Base-by-base conservation (phyloP, 2,888 invertebrate species). In the Zaprionus lineosus region DNA sequence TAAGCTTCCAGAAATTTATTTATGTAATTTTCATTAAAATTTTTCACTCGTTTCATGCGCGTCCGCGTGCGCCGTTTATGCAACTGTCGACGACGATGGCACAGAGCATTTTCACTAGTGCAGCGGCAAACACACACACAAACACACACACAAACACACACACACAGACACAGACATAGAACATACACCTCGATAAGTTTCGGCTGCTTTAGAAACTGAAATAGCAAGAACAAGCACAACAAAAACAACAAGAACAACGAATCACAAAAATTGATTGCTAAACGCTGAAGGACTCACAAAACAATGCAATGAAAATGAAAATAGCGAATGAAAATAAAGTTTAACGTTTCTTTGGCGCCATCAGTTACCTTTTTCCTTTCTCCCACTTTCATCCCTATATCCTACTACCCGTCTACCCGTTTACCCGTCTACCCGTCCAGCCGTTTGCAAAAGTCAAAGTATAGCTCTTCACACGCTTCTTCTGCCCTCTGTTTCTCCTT, bases 11-110 rank as follows among this genome's bases (percentile, higher is more conserved):
- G 46, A 40, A 48, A 43, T 44, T 72, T 37, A 66, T 74, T 71
- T 71, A 82, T 74, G 59, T 82, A 63, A 68, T 64, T 60, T 61
- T 62, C 62, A 71, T 66, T 72, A 64, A 59, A 64, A 64, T 57
- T 52, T n/a, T 55, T 64, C 66, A 48, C 58, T 60, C 61, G 70
- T 31, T 66, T 72, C 67, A 72, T 69, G 69, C 72, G 69, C 73
- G 85, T 82, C 61, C 83, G 73, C 63, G 64, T 70, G 79, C 76
- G 76, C 73, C 83, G 64, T 81, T 81, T 81, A 81, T 81, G 81
- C 81, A 81, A 81, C 81, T 81, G 78, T 56, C 74, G 41, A 56
- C 52, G 53, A 58, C 77, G 63, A 60, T 76, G 61, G 61, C 68
- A 69, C 66, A 44, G 50, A 76, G 84, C 71, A 71, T 65, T 84